Evolutionary conservation across 2,797 vertebrate species (phyloP).

Genomic region (Sebastolobus altivelis): DNA sequence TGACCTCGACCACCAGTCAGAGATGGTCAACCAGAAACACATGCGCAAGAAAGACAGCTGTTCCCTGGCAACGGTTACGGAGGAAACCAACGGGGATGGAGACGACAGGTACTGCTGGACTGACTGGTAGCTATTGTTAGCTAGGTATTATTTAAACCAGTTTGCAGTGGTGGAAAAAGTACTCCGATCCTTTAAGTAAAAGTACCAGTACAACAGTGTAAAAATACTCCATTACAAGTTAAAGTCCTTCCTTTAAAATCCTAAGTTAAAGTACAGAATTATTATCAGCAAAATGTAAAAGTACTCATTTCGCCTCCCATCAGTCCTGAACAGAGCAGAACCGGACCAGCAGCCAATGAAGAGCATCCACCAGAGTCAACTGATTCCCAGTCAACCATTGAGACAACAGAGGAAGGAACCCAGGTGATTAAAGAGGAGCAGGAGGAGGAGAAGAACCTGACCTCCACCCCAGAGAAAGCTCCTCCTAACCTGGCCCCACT

Average conservation of each 20-base stretch:
- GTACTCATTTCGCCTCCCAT: neutral
- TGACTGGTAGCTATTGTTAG: neutral
- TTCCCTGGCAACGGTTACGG: conserved; percentile 89
- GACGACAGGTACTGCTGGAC: conserved; percentile 54
- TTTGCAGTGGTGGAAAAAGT: neutral
- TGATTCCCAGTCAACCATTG: conserved; percentile 44
- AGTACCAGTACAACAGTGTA: neutral
- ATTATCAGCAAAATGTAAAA: neutral
- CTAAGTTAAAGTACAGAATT: neutral
- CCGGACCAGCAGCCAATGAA: conserved; percentile 1
- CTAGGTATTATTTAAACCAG: neutral
- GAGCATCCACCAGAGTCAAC: conserved; percentile 29
- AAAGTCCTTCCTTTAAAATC: neutral
- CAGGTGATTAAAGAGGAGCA: conserved; percentile 17
- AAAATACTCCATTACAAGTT: neutral
- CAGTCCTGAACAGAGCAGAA: conserved; percentile 57
- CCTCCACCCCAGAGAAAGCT: conserved; percentile 60
- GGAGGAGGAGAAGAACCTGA: conserved; percentile 35
- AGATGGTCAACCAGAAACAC: conserved; percentile 80
- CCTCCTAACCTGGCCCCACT: conserved; percentile 78
- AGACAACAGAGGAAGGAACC: conserved; percentile 72
- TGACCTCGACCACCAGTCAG: conserved; percentile 71
- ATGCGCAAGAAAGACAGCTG: conserved; percentile 88
- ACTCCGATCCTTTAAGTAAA: neutral
- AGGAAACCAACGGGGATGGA: conserved; percentile 84